Evolutionary conservation across 2,888 invertebrate species (phyloP).

Genomic region (Achlya flavicornis): DNA sequence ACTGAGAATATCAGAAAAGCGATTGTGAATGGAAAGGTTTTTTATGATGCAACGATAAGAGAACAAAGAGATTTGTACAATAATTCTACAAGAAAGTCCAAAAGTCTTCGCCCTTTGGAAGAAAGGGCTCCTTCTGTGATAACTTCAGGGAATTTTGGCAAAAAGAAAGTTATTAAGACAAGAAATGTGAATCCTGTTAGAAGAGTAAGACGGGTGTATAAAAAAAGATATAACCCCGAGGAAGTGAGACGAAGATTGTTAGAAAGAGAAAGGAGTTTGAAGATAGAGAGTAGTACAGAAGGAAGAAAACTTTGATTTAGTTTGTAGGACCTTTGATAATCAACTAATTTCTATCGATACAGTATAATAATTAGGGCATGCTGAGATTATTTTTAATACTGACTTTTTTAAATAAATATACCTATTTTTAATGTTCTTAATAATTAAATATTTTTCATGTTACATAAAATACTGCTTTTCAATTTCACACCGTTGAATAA

Average conservation of each 20-base stretch:
- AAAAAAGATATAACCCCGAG: conserved; percentile 78
- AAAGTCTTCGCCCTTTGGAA: conserved; percentile 38
- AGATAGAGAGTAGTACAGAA: conserved; percentile 29
- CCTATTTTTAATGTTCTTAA: too few relatives aligned
- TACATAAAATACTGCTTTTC: too few relatives aligned
- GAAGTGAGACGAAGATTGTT: conserved; percentile 78
- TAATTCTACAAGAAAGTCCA: conserved; percentile 57
- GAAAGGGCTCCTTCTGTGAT: conserved; percentile 39
- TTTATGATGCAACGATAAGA: conserved; percentile 75
- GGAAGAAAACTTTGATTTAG: background rate
- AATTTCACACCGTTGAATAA: background rate
- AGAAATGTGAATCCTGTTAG: conserved; percentile 71
- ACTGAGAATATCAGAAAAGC: conserved; percentile 76
- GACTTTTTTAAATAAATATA: too few relatives aligned
- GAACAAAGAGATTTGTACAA: conserved; percentile 63
- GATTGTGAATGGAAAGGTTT: conserved; percentile 76
- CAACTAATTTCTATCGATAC: background rate
- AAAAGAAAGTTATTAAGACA: conserved; percentile 61
- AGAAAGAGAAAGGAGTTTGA: conserved; percentile 68
- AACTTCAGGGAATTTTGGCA: conserved; percentile 50
- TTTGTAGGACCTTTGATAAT: background rate
- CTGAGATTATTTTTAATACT: background rate
- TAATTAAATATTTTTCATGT: too few relatives aligned
- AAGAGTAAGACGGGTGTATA: conserved; percentile 74
- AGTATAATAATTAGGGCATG: background rate